Evolutionary conservation across 1,140 invertebrate genomes (phyloP), one percentile per base, ranked within the genome.

Genomic region (Heliconius nattereri): DNA sequence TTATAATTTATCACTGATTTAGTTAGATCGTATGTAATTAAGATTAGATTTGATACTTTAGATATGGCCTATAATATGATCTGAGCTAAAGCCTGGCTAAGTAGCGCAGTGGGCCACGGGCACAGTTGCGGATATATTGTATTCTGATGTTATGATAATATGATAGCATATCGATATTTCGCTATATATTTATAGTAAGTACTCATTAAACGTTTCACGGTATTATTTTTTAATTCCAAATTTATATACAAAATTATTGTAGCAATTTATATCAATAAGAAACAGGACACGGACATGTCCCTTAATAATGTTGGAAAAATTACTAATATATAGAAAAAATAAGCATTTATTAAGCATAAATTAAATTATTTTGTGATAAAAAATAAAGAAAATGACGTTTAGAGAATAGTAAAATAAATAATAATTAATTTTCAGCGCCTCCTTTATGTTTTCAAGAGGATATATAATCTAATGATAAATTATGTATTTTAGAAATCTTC

Each of bases 31-130:
- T 26, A 29, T 66, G 60, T 66, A 66, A 29, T 66, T 66, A 66
- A 66, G 60, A 66, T 66, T 66, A 57, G 11, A 29, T 35, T 35
- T 66, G 60, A 26, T 66, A 66, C 23, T 29, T 66, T 66, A 66
- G 23, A 76, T 66, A 81, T 83, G 82, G 76, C 79, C 78, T 80
- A 83, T 79, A 81, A 80, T 78, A 77, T 78, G 72, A 83, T 79
- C 76, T 83, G 52, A 70, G 57, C 81, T 80, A 78, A 81, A 81
- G 82, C 77, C 74, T 79, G 71, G 71, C 32, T 54, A 79, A 81
- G 73, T 83, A 75, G 80, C 73, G 72, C 78, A 84, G 72, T 84
- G 73, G 82, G 82, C 80, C 82, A 84, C 79, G 82, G 82, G 78
- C 82, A 72, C 32, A 32, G 60, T 74, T 79, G 57, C 73, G 73